Evolutionary conservation across 2,113 vertebrate genomes (phyloP).

Genomic region (Rhynchopsitta pachyrhyncha): DNA sequence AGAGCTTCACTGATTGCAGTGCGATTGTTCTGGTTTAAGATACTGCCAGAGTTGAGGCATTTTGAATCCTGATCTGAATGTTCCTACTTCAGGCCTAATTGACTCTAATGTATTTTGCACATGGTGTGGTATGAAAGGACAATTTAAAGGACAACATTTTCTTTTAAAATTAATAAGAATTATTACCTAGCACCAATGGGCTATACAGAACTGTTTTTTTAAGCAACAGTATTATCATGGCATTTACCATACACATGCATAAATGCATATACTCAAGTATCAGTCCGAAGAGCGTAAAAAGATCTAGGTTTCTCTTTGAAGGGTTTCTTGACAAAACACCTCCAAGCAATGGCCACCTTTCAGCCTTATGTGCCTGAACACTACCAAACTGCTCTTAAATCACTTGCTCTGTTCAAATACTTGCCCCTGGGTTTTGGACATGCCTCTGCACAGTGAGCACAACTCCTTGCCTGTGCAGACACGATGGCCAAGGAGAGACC

Average conservation of each 20-base stretch:
- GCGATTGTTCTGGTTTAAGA: background rate
- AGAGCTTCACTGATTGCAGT: background rate
- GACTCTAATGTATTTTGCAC: background rate
- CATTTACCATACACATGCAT: background rate
- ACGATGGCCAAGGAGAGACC: fast-evolving
- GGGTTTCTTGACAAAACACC: background rate
- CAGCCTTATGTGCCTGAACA: background rate
- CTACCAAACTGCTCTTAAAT: background rate
- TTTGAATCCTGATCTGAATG: background rate
- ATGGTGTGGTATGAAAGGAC: background rate
- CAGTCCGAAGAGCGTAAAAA: background rate
- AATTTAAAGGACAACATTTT: background rate
- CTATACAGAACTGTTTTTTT: background rate
- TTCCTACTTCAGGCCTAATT: background rate
- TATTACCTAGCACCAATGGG: background rate
- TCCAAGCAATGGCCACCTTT: background rate
- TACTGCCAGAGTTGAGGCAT: background rate
- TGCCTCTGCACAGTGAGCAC: background rate
- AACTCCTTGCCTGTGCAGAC: background rate
- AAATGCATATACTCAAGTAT: background rate
- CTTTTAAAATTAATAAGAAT: background rate
- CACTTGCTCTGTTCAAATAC: background rate
- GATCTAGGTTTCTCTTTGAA: background rate
- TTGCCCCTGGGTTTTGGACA: background rate
- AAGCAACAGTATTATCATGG: background rate